Percentiles rank a stretch among this genome's conserved stretches.
phyloP scores from a whole-genome alignment of 2,888 invertebrate genomes.

The Apodemia hepburni region DNA sequence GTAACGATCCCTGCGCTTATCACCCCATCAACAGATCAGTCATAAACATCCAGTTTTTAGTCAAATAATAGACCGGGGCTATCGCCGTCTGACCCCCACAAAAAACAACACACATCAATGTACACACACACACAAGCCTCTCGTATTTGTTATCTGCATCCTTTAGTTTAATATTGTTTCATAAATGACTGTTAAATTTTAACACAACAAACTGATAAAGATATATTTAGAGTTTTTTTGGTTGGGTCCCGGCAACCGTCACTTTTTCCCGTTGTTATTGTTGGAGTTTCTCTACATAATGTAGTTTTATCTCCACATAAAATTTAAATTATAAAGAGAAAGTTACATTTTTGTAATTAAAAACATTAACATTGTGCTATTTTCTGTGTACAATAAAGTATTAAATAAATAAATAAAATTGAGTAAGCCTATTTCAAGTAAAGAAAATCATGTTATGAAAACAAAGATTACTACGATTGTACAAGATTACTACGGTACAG shows the following conservation, averaged over 20 bases:
- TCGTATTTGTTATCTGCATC: slow-evolving; percentile 19
- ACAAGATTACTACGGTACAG: too few species aligned
- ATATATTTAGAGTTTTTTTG: slow-evolving; percentile 2
- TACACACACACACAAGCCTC: background rate
- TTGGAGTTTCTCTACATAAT: background rate
- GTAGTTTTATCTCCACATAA: background rate
- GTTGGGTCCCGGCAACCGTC: background rate
- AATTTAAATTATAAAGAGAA: background rate
- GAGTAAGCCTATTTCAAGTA: too few species aligned
- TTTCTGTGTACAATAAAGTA: too few species aligned
- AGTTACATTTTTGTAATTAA: background rate
- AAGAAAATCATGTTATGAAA: too few species aligned
- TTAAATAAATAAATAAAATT: too few species aligned
- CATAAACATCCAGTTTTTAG: slow-evolving; percentile 11
- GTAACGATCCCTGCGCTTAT: slow-evolving; percentile 1
- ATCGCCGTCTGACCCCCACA: slow-evolving; percentile 21
- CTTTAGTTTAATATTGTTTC: slow-evolving; percentile 20
- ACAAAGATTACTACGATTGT: too few species aligned
- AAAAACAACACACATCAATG: slow-evolving; percentile 17
- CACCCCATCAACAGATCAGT: background rate
- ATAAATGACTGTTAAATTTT: slow-evolving; percentile 16
- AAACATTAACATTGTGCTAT: too few species aligned
- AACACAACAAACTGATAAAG: slow-evolving; percentile 13
- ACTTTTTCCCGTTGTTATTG: background rate
- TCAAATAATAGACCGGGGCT: slow-evolving; percentile 17